Evolutionary conservation across 2,888 invertebrate genomes (phyloP), one percentile per base, ranked within the genome.

Genomic region (Galeopsomyia nigrocyanea): DNA sequence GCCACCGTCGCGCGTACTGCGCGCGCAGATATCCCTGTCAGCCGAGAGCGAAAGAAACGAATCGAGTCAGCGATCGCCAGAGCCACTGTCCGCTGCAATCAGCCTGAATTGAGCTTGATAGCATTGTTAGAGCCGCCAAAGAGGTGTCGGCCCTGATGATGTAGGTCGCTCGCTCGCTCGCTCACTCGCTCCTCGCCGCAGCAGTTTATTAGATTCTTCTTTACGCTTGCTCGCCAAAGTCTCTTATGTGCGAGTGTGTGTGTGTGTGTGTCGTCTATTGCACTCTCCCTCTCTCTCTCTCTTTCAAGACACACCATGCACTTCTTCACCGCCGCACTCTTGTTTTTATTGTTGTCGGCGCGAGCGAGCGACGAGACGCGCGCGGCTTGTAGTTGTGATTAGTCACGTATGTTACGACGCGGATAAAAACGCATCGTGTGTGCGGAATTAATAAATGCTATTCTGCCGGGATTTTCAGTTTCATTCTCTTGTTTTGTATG

Each of bases 21-120:
- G 50, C 56, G 76, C 16, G n/a, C 56, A 39, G 39, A 39, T 19
- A 26, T 71, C 22, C 50, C 62, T 56, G 56, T 56, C 65, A 22
- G 47, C n/a, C n/a, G 17, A 39, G 19, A 26, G 56, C 21, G 73
- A 76, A 75, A 75, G 76, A 78, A 78, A 76, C 77, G 77, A 77
- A 76, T 76, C 75, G 77, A 74, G 74, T 72, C 75, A 76, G 77
- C 10, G 58, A 49, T 39, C 39, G 39, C 39, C 39, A 46, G 19
- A 62, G 51, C 39, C 55, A 63, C 65, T 70, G 71, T 73, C 71
- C 68, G 51, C 53, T 64, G 66, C 68, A 73, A 75, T 71, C 68
- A 73, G 57, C 47, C 50, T 71, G 70, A 75, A 75, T 75, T 71
- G 70, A 73, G 58, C 70, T 71, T 75, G 73, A 75, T 75, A 53